Evolutionary conservation across 2,888 invertebrate genomes (phyloP), one percentile per base, ranked within the genome.

Genomic region (Ophion slaviceki): DNA sequence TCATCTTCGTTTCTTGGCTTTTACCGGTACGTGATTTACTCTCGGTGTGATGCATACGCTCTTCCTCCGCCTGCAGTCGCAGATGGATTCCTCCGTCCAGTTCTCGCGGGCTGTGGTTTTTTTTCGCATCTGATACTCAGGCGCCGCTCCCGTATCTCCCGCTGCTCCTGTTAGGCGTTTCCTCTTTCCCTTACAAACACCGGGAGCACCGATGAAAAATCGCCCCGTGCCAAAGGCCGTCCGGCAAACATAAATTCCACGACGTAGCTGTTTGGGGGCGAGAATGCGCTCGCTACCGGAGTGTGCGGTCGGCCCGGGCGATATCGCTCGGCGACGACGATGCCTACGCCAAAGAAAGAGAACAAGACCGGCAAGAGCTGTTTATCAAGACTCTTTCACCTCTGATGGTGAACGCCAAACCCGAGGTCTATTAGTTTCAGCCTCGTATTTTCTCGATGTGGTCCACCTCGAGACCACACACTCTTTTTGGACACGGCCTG

Each of bases 341-440:
- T 40, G 40, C 36, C 71, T 20, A 68, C 67, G 68, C 61, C 45
- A 17, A 64, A 81, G 61, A 8, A 47, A 83, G 75, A 67, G 88
- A 88, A 89, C 90, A 89, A 90, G 87, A 88, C 86, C 76, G 85
- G 79, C 72, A 59, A 83, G 89, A 82, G 89, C 87, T 92, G 92
- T 92, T 92, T 92, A 92, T 92, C 92, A 91, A 89, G 87, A 86
- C 89, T 90, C 89, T 89, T 90, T 89, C 89, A 88, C 87, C 89
- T 88, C 80, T 81, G 88, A 84, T 32, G 72, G 74, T 68, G 80
- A 66, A 86, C 75, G 75, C 83, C 70, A 74, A 78, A 75, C 57
- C 36, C 64, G n/a, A 76, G 83, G 80, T 80, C 83, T 77, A 83
- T 86, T 85, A 80, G 76, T 82, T 85, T 83, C 57, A 82, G 62